Conservation (phyloP, 2,797 vertebrate genomes). For the Alosa sapidissima region DNA sequence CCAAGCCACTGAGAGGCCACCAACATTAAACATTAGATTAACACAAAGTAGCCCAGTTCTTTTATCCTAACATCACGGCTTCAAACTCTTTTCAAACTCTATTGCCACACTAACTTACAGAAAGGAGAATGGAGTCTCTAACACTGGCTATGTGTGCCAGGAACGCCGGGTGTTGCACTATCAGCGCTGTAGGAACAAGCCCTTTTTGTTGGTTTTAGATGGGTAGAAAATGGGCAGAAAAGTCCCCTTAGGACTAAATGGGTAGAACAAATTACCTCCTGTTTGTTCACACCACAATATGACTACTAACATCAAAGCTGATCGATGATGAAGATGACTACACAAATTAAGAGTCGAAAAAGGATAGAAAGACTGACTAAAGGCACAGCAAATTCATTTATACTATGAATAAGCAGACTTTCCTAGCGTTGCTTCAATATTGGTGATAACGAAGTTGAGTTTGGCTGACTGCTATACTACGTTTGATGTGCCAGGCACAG, state of each 20-base stretch:
- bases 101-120: too few relatives aligned
- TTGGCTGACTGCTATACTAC: neutral
- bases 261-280: neutral
- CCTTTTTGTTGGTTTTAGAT: too few relatives aligned
- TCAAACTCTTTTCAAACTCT: too few relatives aligned
- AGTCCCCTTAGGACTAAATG: too few relatives aligned
- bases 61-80: too few relatives aligned
- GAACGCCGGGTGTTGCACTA: too few relatives aligned
- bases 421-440: neutral
- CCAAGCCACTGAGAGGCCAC: neutral
- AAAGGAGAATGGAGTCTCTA: too few relatives aligned
- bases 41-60: too few relatives aligned
- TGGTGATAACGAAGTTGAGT: neutral
- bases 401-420: neutral
- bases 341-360: neutral
- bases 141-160: too few relatives aligned
- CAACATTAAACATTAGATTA: neutral
- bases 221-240: too few relatives aligned
- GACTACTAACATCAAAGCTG: neutral
- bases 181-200: too few relatives aligned
- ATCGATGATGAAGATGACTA: neutral
- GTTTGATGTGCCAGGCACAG: conserved; percentile 1
- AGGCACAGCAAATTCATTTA: neutral
- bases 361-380: neutral
- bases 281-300: neutral